Evolutionary conservation across 2,888 invertebrate genomes (phyloP), one percentile per base, ranked within the genome.

Genomic region (Coenonympha arcania): DNA sequence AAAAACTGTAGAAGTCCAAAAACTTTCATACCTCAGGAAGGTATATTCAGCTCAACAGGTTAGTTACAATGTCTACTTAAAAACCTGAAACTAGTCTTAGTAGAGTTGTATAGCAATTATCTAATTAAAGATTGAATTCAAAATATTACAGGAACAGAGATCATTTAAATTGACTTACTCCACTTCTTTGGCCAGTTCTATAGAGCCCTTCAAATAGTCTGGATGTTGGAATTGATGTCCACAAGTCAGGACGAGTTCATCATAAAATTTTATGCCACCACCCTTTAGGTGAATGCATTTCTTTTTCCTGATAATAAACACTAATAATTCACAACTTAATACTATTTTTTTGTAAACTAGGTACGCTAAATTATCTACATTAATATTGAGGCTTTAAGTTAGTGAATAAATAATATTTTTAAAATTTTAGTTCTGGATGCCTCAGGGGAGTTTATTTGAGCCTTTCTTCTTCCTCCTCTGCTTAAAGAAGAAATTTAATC

Each of bases 161-260:
- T 31, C 8, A 6, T 5, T n/a, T 2, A 13, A 15, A 13, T 2
- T 6, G 9, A 70, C 77, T 73, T 42, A 84, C 83, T 70, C 66
- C 2, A 73, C 60, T 66, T 81, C 76, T 36, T 73, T 72, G 4
- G 62, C 73, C 1, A 71, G 56, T 40, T 68, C 68, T 1, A 79
- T 58, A 0, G 77, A 64, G 30, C 77, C 74, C 26, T 67, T 69
- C 45, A 84, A 64, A 56, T 83, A 82, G 24, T 81, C 71, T 0
- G 89, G 89, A 59, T 87, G 87, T 58, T 89, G 88, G 61, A 88
- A 90, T 63, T 89, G 89, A 24, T 79, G 73, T 0, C 90, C 90
- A 55, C 88, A 88, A 22, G 88, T 84, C 34, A 90, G 62, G 16
- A 89, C 86, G 24, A 90, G 62, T 50, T 87, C 76, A 56, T 90